Evolutionary conservation across 2,888 invertebrate genomes (phyloP), one percentile per base, ranked within the genome.

Genomic region (Litoditis marina): DNA sequence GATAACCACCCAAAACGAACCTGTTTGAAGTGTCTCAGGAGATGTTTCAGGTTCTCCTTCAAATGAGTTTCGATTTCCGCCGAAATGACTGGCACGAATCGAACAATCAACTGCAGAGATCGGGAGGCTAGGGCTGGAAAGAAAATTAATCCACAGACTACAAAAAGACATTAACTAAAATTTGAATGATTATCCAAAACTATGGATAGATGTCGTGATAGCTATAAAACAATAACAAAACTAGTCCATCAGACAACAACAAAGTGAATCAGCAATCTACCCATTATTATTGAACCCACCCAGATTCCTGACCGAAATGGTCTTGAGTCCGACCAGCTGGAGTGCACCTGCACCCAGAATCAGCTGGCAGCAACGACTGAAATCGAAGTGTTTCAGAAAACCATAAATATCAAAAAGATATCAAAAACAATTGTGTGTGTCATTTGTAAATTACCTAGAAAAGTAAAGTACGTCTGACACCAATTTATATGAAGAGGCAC

Each of bases 271-370:
- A 28, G 2, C 32, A 27, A n/a, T n/a, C n/a, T n/a, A n/a, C n/a
- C n/a, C n/a, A n/a, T n/a, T n/a, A n/a, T n/a, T n/a, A n/a, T n/a
- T 27, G 25, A 8, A 46, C 46, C 30, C 39, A 85, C 86, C 94
- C 78, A 98, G 87, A 85, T 95, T 94, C 36, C 91, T 91, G 78
- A 92, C 94, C 4, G 94, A 93, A 71, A 94, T 94, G 30, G 92
- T 93, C 73, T 85, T 86, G 50, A 87, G 78, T 0, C 95, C 95
- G 39, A 94, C 94, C 69, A 92, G 90, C 81, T 92, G 91, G 82
- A 96, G 88, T 6, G 98, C 96, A 47, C 95, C 95, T 44, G 95
- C 96, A 47, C 95, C 96, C 60, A 98, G 87, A 59, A 98, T 92
- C 76, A 98, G 87, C 84, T 95, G 94, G 85, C 92, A 94, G 2